Base-by-base conservation (phyloP, 2,797 vertebrate species). In the Ceryle rudis region DNA sequence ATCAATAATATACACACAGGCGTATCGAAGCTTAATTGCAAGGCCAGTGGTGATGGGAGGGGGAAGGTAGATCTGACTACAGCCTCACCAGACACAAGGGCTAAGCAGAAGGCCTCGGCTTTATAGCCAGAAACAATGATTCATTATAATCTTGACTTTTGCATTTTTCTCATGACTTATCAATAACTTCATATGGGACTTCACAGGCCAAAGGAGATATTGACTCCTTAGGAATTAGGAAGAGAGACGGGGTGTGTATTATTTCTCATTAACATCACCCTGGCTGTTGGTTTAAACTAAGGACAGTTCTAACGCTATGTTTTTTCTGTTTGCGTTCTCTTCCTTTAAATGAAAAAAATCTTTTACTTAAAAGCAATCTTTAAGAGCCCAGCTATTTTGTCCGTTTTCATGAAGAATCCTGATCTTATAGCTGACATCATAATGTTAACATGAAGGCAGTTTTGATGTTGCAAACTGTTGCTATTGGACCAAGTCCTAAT, bases 131-230 rank as follows among this genome's bases (percentile, higher is more conserved):
- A 93, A 97, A 95, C 80, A 92, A 37, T 93, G 95, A 97, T 96
- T 88, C 23, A 62, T 78, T 87, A 92, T 95, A 69, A 95, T 91
- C 94, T 96, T 84, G 83, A 96, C 55, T 67, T 95, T 46, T 95
- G 78, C 69, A 25, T 95, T 97, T 97, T 95, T 95, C 93, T 97
- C 88, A 88, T 97, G 95, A 93, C 84, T 97, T 97, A 93, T 86
- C 71, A 79, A 93, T 97, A 92, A 92, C 83, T 97, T 96, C 3
- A 9, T 81, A 52, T 73, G 67, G 61, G 89, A 77, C 78, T 93
- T 93, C 41, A 49, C 72, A 95, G 51, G 83, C 86, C 78, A 79
- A 91, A 88, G 72, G 75, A 95, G 87, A 93, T 97, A 92, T 21
- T 95, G 94, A 93, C 84, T 93, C 81, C 86, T 87, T 87, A 95